Percentiles rank a stretch among this genome's conserved stretches.
phyloP scores from a whole-genome alignment of 2,113 vertebrate genomes.

The Platichthys flesus region DNA sequence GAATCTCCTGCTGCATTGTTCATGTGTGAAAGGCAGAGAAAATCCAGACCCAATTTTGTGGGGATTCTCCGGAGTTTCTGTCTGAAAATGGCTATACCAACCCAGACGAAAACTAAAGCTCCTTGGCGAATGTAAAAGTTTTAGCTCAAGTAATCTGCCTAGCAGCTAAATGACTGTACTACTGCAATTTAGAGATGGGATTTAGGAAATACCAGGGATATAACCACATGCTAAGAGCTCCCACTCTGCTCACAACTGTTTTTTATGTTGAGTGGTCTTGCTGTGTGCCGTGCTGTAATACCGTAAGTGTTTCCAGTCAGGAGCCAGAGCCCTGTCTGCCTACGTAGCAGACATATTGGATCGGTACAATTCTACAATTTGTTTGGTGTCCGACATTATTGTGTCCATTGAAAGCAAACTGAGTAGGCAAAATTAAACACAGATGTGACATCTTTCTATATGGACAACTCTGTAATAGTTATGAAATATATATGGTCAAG shows the following conservation, averaged over 20 bases:
- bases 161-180: neutral
- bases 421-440: too few relatives aligned
- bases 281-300: constrained; percentile 10
- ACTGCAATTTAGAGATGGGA: neutral
- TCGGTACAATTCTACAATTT: too few relatives aligned
- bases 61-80: too few relatives aligned
- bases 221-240: constrained; percentile 9
- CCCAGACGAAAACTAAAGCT: neutral
- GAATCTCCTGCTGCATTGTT: too few relatives aligned
- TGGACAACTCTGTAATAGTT: neutral
- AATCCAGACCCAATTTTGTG: too few relatives aligned
- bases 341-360: neutral
- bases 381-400: too few relatives aligned
- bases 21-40: too few relatives aligned
- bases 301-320: constrained; percentile 37
- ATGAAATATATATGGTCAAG: neutral
- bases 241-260: constrained; percentile 11
- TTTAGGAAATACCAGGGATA: neutral
- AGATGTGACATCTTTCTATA: too few relatives aligned
- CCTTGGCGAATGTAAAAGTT: neutral
- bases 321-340: constrained; percentile 52
- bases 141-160: constrained; percentile 12
- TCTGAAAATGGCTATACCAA: neutral
- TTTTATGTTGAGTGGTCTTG: neutral
- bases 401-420: too few relatives aligned